phyloP scores from a whole-genome alignment of 64 coral and sea anemone species.

The Orbicella faveolata region DNA sequence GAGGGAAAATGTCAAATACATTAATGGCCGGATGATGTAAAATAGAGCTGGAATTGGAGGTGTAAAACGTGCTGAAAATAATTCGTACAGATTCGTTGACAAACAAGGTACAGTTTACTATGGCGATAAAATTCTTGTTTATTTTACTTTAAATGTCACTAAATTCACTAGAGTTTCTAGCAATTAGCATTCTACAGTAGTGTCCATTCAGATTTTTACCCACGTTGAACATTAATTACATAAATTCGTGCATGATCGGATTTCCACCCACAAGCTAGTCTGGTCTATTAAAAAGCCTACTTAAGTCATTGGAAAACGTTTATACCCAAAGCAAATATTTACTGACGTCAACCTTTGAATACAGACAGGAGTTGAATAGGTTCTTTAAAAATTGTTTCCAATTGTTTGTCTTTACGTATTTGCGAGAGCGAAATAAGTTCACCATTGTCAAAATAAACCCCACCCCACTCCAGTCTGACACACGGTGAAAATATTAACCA shows the following conservation, averaged over 20 bases:
- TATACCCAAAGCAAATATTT: slow-evolving; percentile 26
- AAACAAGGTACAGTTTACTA: neutral
- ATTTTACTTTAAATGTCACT: slow-evolving; percentile 2
- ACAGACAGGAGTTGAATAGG: neutral
- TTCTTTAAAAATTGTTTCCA: slow-evolving; percentile 8
- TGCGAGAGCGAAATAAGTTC: neutral
- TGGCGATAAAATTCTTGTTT: neutral
- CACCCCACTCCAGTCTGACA: slow-evolving; percentile 1
- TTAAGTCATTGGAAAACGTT: neutral
- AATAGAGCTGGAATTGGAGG: slow-evolving; percentile 7
- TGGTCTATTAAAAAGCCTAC: neutral
- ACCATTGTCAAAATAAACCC: slow-evolving; percentile 1
- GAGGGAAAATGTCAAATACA: neutral
- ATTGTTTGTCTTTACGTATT: neutral
- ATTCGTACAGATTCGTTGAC: neutral
- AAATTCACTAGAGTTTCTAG: slow-evolving; percentile 1
- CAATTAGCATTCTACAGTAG: neutral
- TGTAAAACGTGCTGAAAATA: neutral
- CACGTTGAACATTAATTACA: too few species aligned
- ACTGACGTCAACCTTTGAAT: neutral
- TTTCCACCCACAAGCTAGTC: neutral
- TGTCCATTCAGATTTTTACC: neutral
- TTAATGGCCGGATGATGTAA: slow-evolving; percentile 4
- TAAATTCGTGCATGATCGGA: neutral
- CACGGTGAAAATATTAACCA: neutral